Evolutionary conservation across 2,888 invertebrate genomes (phyloP).

Genomic region (Stegophylla sp.): DNA sequence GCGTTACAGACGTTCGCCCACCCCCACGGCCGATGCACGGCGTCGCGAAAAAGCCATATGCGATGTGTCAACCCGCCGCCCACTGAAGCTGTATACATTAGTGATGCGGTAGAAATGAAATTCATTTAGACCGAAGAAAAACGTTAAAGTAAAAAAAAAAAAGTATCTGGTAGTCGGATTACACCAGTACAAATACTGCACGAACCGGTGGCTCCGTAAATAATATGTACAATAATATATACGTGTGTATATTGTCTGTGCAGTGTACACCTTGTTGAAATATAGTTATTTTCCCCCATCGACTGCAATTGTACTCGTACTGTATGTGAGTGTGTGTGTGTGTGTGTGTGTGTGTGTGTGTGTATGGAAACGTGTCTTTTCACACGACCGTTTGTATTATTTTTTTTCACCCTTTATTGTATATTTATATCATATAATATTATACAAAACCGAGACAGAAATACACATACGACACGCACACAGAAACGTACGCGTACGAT

Average conservation of each 20-base stretch:
- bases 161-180: constrained; percentile 8
- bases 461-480: constrained; percentile 14
- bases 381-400: constrained; percentile 44
- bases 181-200: background rate
- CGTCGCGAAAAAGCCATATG: background rate
- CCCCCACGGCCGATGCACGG: background rate
- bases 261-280: constrained; percentile 12
- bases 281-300: constrained; percentile 43
- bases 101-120: too few relatives aligned
- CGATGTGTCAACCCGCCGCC: too few relatives aligned
- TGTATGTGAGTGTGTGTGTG: background rate
- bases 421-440: too few relatives aligned
- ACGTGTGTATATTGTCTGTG: background rate
- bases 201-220: background rate
- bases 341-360: background rate
- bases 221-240: too few relatives aligned
- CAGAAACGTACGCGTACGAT: background rate
- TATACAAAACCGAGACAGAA: constrained; percentile 35
- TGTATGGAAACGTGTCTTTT: constrained; percentile 48
- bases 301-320: background rate
- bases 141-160: background rate
- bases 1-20: too few relatives aligned
- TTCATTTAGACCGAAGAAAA: background rate
- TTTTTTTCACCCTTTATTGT: constrained; percentile 16
- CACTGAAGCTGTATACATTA: too few relatives aligned